phyloP scores from a whole-genome alignment of 92 coral and sea anemone species.

The Anthopleura xanthogrammica region DNA sequence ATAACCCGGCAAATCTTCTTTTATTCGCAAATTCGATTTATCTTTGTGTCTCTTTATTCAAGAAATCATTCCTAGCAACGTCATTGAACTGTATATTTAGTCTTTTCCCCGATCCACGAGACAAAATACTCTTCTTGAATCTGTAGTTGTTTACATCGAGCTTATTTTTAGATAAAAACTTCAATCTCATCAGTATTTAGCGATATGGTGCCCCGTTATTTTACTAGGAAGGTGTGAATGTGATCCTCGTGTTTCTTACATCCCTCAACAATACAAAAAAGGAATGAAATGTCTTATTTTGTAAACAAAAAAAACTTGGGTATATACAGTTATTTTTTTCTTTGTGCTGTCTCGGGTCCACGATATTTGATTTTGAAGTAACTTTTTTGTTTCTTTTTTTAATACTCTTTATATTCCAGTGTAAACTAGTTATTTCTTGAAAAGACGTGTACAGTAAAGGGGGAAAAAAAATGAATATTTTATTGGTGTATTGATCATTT shows the following conservation, averaged over 20 bases:
- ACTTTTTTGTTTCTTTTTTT: too few relatives aligned
- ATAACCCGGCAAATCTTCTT: neutral
- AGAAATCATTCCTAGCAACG: neutral
- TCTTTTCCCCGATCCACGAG: neutral
- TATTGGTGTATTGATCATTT: neutral
- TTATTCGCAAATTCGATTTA: neutral
- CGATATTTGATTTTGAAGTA: neutral
- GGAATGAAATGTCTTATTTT: neutral
- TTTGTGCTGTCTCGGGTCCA: neutral
- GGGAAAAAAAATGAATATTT: neutral
- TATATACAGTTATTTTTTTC: neutral
- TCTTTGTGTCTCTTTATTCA: neutral
- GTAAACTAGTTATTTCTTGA: neutral
- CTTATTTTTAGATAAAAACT: conserved; percentile 2
- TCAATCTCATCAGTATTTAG: neutral
- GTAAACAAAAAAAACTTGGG: neutral
- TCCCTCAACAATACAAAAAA: neutral
- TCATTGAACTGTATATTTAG: neutral
- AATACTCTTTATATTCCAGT: neutral
- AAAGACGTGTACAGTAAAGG: neutral
- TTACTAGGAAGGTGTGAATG: neutral
- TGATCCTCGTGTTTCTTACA: neutral
- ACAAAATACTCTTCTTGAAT: neutral
- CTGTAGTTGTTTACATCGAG: neutral
- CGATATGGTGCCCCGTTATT: neutral